Evolutionary conservation across 2,113 vertebrate species (phyloP).

Genomic region (Ramphastos sulfuratus): DNA sequence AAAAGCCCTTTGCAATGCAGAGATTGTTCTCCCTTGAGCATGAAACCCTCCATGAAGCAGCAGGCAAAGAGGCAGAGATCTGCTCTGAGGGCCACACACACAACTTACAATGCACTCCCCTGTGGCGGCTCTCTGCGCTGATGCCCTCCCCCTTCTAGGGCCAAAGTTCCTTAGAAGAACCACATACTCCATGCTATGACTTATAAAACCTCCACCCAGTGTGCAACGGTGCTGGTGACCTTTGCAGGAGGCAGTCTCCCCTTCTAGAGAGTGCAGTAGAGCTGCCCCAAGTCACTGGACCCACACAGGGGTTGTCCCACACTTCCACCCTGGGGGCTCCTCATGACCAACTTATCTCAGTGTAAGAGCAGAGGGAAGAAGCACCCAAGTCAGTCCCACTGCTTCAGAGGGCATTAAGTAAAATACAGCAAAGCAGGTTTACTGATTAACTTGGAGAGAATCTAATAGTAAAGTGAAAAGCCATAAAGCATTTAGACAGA

Average conservation of each 20-base stretch:
- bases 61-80: not conserved
- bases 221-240: rapidly evolving
- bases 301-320: not conserved
- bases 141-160: rapidly evolving
- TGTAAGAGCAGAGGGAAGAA: not conserved
- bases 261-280: rapidly evolving
- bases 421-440: not conserved
- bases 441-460: constrained; percentile 36
- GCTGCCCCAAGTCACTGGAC: not conserved
- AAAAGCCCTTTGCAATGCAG: not conserved
- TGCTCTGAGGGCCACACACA: rapidly evolving
- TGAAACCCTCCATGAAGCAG: rapidly evolving
- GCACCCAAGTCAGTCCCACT: rapidly evolving
- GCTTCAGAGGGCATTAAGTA: not conserved
- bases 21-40: not conserved
- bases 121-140: rapidly evolving
- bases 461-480: not conserved
- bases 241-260: not conserved
- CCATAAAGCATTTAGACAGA: constrained; percentile 2
- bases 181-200: not conserved
- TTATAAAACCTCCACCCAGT: not conserved
- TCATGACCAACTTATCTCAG: rapidly evolving
- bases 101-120: rapidly evolving
- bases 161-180: not conserved
- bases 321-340: not conserved